Percentiles rank a stretch among this genome's conserved stretches.
These are phyloP conservation scores for Sebastolobus alascanus DNA, from an alignment of 2,797 vertebrate species.

Conservation along the genomic window DNA sequence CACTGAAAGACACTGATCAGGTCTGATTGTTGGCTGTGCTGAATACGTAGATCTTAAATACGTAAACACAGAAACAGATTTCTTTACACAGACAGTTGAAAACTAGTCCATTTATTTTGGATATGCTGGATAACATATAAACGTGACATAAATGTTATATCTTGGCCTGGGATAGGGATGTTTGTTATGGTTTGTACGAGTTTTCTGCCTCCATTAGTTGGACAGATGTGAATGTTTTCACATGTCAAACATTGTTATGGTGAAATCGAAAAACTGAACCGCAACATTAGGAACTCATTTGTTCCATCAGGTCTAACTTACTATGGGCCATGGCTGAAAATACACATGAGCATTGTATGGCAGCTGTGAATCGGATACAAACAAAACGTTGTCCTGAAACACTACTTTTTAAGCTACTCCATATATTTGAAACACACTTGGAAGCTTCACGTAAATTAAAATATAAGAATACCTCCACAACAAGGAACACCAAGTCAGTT, in stretches of 20 bases:
- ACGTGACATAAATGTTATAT: neutral
- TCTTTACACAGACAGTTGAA: neutral
- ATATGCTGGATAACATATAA: neutral
- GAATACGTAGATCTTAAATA: neutral
- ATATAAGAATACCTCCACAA: neutral
- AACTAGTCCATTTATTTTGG: neutral
- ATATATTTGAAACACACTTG: conserved; percentile 16
- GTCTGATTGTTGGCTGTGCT: neutral
- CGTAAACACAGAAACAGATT: neutral
- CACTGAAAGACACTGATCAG: neutral
- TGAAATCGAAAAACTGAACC: neutral
- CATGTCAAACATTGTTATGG: neutral
- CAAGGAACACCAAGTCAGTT: neutral
- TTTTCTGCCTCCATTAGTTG: neutral
- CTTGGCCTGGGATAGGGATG: neutral
- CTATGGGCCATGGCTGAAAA: neutral
- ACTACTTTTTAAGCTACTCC: neutral
- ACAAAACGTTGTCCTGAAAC: neutral
- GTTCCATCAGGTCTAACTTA: neutral
- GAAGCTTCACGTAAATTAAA: conserved; percentile 6
- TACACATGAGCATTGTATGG: neutral
- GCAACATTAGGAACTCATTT: neutral
- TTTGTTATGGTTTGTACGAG: neutral
- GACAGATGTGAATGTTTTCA: neutral
- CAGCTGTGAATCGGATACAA: neutral